A percentile compares a stretch with the other conserved stretches of the same genome.
These are phyloP conservation scores for Glandiceps talaboti DNA, from an alignment of 53 echinoderm and acorn worm species.

Conservation along the genomic window DNA sequence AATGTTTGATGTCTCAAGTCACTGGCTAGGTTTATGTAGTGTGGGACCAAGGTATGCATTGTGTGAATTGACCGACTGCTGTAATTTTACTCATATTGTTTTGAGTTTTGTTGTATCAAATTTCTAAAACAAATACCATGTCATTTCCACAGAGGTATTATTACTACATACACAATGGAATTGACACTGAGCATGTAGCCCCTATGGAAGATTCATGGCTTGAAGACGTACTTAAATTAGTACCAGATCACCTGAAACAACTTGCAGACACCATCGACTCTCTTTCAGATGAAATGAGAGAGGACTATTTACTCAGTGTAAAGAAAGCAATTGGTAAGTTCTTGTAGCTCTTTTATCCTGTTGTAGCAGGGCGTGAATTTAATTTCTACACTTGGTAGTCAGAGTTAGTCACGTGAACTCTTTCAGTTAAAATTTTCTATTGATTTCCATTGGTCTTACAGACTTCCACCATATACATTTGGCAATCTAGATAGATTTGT, in stretches of 20 bases:
- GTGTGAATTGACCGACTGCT: too few species aligned
- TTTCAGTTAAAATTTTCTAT: too few species aligned
- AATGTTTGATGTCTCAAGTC: too few species aligned
- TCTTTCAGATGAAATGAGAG: constrained; percentile 92
- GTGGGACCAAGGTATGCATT: too few species aligned
- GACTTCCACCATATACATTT: too few species aligned
- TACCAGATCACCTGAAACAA: constrained; percentile 54
- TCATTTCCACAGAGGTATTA: constrained; percentile 62
- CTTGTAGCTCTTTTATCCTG: too few species aligned
- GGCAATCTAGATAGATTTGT: too few species aligned
- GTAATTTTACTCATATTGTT: neutral
- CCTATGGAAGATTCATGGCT: constrained; percentile 99
- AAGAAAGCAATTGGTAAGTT: constrained; percentile 89
- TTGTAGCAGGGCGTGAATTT: too few species aligned
- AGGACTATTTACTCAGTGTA: constrained; percentile 90
- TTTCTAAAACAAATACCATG: neutral
- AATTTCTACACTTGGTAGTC: too few species aligned
- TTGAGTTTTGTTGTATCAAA: neutral
- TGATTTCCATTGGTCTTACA: too few species aligned
- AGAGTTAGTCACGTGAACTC: too few species aligned
- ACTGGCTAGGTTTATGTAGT: too few species aligned
- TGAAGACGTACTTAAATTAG: constrained; percentile 68
- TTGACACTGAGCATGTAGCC: constrained; percentile 97
- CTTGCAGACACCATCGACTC: constrained; percentile 70
- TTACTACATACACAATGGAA: constrained; percentile 99